These are phyloP conservation scores for Lasiurus borealis DNA, from an alignment of 2,113 vertebrate genomes.

Conservation along the genomic window DNA sequence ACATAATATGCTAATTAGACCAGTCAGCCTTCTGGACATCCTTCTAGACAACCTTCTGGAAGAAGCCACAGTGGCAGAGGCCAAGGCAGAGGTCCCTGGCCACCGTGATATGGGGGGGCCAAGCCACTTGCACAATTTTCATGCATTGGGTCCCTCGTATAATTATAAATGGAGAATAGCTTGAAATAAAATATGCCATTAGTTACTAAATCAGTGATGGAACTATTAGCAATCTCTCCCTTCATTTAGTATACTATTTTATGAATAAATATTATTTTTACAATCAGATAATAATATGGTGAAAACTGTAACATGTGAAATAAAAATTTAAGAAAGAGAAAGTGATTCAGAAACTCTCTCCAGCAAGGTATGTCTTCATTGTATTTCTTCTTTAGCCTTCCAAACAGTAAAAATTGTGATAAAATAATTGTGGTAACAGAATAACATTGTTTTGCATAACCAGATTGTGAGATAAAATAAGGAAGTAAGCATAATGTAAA, in stretches of 20 bases:
- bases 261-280: constrained; percentile 36
- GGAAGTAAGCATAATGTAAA: not conserved
- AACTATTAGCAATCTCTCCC: not conserved
- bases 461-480: not conserved
- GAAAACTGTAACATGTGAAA: constrained; percentile 19
- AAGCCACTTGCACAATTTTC: too few species aligned
- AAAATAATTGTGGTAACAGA: not conserved
- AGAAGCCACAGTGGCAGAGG: too few species aligned
- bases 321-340: too few species aligned
- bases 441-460: not conserved
- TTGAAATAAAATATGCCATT: not conserved
- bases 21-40: too few species aligned
- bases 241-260: not conserved
- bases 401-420: not conserved
- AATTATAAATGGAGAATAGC: not conserved
- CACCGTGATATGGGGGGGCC: too few species aligned
- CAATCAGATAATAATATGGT: not conserved
- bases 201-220: not conserved
- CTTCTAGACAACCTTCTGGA: too few species aligned
- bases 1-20: too few species aligned
- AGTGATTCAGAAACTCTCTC: too few species aligned
- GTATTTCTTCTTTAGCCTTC: not conserved
- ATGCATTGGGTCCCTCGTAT: not conserved
- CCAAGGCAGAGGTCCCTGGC: too few species aligned
- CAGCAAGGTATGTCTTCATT: not conserved